Evolutionary conservation across 1,140 invertebrate species (phyloP), one percentile per base, ranked within the genome.

Genomic region (Orchesella cincta): DNA sequence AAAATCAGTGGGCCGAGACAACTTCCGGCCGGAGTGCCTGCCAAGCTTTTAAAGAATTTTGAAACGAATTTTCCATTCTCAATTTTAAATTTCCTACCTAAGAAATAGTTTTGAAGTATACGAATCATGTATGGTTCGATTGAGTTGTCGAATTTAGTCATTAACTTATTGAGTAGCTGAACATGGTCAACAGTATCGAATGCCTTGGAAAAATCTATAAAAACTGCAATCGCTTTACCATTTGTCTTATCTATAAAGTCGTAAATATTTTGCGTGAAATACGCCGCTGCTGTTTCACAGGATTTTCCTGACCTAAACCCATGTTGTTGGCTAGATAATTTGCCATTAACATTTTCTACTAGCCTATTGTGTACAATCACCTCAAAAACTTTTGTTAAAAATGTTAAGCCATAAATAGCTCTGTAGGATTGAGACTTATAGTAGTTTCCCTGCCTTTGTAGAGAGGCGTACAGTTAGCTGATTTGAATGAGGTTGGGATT

Each of bases 11-110:
- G 83, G 0, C 82, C 81, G 0, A 84, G 67, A 0, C 81, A 75
- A 26, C 83, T 83, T 0, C 84, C 84, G 70, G 83, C 84, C 0
- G 83, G 82, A 0, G 84, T 83, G 20, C 83, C 83, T 23, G 29
- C 12, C 1, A 20, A 18, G 1, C 70, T 20, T 26, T 31, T 16
- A 33, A 46, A 71, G 2, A n/a, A 5, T 14, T 76, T 29, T 26
- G 57, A 76, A 1, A 39, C 1, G 23, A 36, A 31, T 1, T 18
- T n/a, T 31, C 54, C 57, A 36, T 34, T 33, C 16, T 31, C 39
- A 1, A 76, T 46, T 46, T 1, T 70, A 64, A 70, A 35, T 26
- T 36, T 16, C 14, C 75, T 5, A 29, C 46, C 14, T 8, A 16
- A 16, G 23, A 76, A 57, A 26, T 70, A 70, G n/a, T 28, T 31